Evolutionary conservation across 2,113 vertebrate species (phyloP), one percentile per base, ranked within the genome.

Genomic region (Grantiella picta): DNA sequence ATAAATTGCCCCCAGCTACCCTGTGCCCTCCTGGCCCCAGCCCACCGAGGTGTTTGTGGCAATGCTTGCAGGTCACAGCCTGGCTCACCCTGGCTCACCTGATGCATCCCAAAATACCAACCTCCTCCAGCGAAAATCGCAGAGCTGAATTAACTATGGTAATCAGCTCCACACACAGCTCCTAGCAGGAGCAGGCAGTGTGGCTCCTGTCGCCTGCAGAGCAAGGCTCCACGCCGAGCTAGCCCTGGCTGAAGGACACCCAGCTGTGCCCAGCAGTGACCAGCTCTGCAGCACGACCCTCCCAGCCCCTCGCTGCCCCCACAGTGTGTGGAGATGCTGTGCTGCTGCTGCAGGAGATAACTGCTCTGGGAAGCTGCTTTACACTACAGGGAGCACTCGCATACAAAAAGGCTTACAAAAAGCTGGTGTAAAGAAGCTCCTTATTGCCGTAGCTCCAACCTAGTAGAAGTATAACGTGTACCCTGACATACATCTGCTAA

Each of bases 1-100:
- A 95, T 75, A 89, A 84, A 93, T 82, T 54, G 83, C 89, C 79
- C 86, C 66, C 70, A 76, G 88, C 65, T 56, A n/a, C 60, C 47
- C 38, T 28, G 65, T 38, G 87, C 84, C 81, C 73, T 95, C 57
- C 59, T 35, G 86, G 82, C 86, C 73, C 70, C 87, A 82, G 73
- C 89, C 53, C 70, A 7, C 61, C 4, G 1, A 66, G 24, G 4
- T 12, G 49, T 76, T 68, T 45, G 79, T 78, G 60, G 2, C 2
- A 63, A 33, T 5, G 77, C 89, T 71, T 12, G 69, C 70, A 45
- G 84, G 89, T 95, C 76, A 47, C 40, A 22, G 29, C 76, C 57
- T 29, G 47, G 7, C 29, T 92, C 94, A 27, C 59, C 40, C 7
- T 7, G 44, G 7, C 79, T 95, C 87, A 94, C 93, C 90, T 88